Conservation (phyloP, 2,797 vertebrate genomes). For the Prionace glauca region DNA sequence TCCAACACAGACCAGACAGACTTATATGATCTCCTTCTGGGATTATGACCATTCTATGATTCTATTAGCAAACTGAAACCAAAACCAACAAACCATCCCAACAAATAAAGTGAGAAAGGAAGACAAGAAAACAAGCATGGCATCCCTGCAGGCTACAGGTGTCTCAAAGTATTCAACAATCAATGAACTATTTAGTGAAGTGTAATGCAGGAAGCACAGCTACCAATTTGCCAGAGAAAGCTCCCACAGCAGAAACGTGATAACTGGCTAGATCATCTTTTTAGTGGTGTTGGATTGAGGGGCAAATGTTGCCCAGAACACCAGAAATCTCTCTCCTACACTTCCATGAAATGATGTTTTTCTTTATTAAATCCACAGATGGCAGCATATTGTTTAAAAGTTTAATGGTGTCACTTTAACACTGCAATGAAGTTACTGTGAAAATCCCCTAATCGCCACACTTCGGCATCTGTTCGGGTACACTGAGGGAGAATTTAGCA, state of each 20-base stretch:
- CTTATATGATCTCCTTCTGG: neutral
- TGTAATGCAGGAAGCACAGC: neutral
- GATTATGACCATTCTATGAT: neutral
- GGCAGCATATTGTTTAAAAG: too few relatives aligned
- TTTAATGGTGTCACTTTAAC: too few relatives aligned
- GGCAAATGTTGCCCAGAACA: neutral
- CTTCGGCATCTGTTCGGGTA: too few relatives aligned
- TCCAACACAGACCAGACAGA: neutral
- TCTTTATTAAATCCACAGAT: neutral
- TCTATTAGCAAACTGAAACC: neutral
- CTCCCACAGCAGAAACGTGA: neutral
- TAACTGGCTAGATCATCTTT: neutral
- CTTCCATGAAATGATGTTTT: neutral
- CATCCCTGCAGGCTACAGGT: neutral
- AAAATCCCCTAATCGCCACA: too few relatives aligned
- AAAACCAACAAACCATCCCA: neutral
- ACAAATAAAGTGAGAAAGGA: neutral
- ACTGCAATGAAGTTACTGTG: too few relatives aligned
- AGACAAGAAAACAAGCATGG: neutral
- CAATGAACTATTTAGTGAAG: neutral
- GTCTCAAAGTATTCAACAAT: neutral
- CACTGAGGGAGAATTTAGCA: too few relatives aligned
- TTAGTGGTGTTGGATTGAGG: neutral
- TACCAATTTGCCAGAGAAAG: neutral
- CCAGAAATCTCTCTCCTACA: neutral